phyloP scores from a whole-genome alignment of 2,888 invertebrate species.

The Zelleria hepariella region DNA sequence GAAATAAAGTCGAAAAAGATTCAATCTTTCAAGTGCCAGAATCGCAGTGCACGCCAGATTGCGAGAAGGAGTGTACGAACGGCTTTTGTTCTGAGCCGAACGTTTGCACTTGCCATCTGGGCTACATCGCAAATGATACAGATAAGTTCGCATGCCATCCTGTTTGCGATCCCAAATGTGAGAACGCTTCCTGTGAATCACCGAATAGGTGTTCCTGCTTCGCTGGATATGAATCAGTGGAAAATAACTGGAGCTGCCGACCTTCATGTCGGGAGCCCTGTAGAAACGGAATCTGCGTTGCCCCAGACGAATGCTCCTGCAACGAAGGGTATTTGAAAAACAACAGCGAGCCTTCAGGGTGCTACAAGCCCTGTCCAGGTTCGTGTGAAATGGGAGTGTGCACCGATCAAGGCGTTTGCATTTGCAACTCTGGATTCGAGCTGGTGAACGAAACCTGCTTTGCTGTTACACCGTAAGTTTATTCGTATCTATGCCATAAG shows the following conservation, averaged over 20 bases:
- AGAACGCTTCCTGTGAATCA: conserved; percentile 25
- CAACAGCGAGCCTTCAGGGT: conserved; percentile 17
- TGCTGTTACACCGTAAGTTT: background rate
- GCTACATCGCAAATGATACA: conserved; percentile 12
- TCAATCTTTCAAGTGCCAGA: too few relatives aligned
- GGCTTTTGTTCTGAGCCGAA: conserved; percentile 26
- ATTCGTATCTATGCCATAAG: background rate
- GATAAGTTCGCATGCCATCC: conserved; percentile 20
- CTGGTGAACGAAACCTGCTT: conserved; percentile 26
- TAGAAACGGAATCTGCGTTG: conserved; percentile 32
- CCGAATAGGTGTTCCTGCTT: conserved; percentile 24
- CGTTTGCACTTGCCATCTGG: conserved; percentile 21
- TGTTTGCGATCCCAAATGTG: conserved; percentile 17
- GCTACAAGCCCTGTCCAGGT: conserved; percentile 28
- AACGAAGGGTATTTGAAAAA: conserved; percentile 25
- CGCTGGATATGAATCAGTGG: conserved; percentile 18
- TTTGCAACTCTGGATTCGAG: conserved; percentile 25
- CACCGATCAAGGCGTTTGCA: conserved; percentile 26
- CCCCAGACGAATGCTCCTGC: conserved; percentile 40
- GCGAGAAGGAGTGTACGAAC: conserved; percentile 29
- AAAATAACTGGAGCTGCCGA: conserved; percentile 23
- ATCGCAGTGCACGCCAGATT: conserved; percentile 26
- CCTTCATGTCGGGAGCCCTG: conserved; percentile 42
- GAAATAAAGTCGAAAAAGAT: too few relatives aligned
- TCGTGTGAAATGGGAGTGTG: conserved; percentile 32